Evolutionary conservation across 2,113 vertebrate species (phyloP), one percentile per base, ranked within the genome.

Genomic region (Pelecanoides urinatrix): DNA sequence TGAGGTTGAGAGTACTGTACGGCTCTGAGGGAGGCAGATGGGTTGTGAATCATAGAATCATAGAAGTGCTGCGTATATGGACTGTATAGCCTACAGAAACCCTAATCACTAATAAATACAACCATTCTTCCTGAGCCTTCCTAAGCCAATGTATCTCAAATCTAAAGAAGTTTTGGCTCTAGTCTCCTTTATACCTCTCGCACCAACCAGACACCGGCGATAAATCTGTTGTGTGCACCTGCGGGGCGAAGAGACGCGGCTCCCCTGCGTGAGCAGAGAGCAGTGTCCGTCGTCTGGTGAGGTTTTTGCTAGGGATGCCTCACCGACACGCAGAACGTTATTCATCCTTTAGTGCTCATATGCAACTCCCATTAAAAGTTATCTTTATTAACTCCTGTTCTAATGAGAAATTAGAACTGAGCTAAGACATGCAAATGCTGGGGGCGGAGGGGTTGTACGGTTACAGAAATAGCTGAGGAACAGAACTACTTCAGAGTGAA

Each of bases 241-340:
- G 36, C n/a, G 12, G 42, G 26, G 21, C 1, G 7, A 13, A 26
- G 71, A 8, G 36, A 5, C 30, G 12, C 62, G 5, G 8, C 9
- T 72, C 13, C 44, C 12, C 27, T 23, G n/a, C 14, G 1, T 3
- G 29, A 34, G 6, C 20, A 10, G 18, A 18, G 40, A 11, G 56
- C 65, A 2, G 1, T 7, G 9, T 8, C 29, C 38, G 25, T 40
- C 23, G 0, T 16, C 73, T 19, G 27, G 9, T 2, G n/a, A 36
- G 30, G 30, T 21, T 66, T 66, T 68, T 38, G 42, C 30, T 21
- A 6, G 53, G 49, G 9, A 25, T 15, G 17, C 36, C 80, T 50
- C 26, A 50, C 59, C 86, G 11, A 19, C 52, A 4, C 5, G 16
- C 15, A 27, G 72, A 52, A 7, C 17, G 0, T 20, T 21, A 6